Evolutionary conservation across 2,797 vertebrate species (phyloP), one percentile per base, ranked within the genome.

Genomic region (Sebastes cheni): DNA sequence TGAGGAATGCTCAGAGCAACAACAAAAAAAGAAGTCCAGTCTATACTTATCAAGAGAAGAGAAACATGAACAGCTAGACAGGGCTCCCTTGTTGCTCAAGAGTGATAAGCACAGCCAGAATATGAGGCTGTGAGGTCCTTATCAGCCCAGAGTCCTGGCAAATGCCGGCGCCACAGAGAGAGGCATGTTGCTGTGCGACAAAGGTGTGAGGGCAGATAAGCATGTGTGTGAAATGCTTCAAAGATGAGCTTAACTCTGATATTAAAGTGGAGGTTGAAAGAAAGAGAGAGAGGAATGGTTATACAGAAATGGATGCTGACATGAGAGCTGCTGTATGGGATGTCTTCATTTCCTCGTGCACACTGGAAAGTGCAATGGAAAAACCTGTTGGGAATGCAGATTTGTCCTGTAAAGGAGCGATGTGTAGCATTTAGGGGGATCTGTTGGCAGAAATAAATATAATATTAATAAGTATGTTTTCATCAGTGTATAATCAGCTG

Each of bases 171-270:
- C 84, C 81, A 85, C 78, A 69, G 80, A 84, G 83, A 77, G 79
- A 90, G 85, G 42, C 84, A 90, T 82, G 88, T 91, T 91, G 88
- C 90, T 80, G 86, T 71, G 85, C 58, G 55, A 91, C 89, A 82
- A 93, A 91, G 92, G 90, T 93, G 93, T 83, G 74, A 81, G 78
- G 72, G 59, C 76, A 88, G 93, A 95, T 95, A 93, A 94, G 91
- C 72, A 27, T 79, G 88, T 85, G 84, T 89, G 85, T 87, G 91
- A 85, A 87, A 90, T 65, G 82, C 83, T 83, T 86, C 82, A 86
- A 90, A 90, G 86, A 91, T 90, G 86, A 85, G 88, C 78, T 87
- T 74, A 84, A 67, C 81, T 82, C 72, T 74, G 81, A 90, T 71
- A 80, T 87, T 82, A 86, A 77, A 87, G 76, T 74, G 76, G 39